Percentiles rank a stretch among this genome's conserved stretches.
These are phyloP conservation scores for Pterobdella sp. DNA, from an alignment of 2,888 invertebrate species.

Conservation along the genomic window DNA sequence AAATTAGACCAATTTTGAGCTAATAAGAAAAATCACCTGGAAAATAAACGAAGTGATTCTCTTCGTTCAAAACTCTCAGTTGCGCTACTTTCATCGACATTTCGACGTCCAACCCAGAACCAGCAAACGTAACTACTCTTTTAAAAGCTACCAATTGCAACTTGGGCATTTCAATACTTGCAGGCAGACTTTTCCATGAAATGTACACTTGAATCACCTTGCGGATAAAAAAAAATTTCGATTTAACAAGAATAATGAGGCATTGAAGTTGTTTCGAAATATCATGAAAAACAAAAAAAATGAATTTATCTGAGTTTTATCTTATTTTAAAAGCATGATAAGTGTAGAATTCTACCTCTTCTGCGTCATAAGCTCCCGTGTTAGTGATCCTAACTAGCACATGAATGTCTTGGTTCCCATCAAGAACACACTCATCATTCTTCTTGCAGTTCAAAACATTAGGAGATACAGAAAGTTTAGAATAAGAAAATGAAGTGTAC, in stretches of 20 bases:
- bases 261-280: no score
- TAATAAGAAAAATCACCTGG: conserved; percentile 38
- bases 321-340: neutral
- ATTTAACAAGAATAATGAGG: neutral
- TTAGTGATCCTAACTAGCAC: conserved; percentile 41
- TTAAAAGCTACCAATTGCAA: conserved; percentile 42
- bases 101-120: conserved; percentile 29
- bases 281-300: no score
- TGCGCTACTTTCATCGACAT: conserved; percentile 38
- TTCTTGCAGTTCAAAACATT: neutral
- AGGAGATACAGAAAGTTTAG: conserved; percentile 31
- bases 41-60: conserved; percentile 39
- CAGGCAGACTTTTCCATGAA: conserved; percentile 40
- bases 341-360: conserved; percentile 41
- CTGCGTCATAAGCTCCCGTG: conserved; percentile 41
- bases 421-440: neutral
- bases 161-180: conserved; percentile 39
- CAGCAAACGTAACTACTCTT: conserved; percentile 29
- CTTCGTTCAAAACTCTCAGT: conserved; percentile 42
- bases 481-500: conserved; percentile 37
- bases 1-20: neutral
- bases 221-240: neutral
- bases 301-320: neutral
- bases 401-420: conserved; percentile 39
- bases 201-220: conserved; percentile 45